Evolutionary conservation across 2,113 vertebrate genomes (phyloP).

Genomic region (Seriola aureovittata): DNA sequence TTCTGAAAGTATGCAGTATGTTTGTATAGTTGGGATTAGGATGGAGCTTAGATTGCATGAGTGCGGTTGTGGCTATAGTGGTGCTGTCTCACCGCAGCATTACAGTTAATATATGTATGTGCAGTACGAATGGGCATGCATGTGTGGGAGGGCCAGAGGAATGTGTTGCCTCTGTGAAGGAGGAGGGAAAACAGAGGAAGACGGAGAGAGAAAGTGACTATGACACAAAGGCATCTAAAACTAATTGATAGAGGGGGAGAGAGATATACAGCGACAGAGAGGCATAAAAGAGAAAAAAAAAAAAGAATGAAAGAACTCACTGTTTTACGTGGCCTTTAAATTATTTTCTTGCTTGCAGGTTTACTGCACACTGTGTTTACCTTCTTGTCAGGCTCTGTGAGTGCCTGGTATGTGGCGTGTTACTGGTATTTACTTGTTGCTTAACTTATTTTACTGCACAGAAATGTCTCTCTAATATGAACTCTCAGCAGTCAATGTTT

Average conservation of each 20-base stretch:
- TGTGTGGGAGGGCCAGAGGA: constrained; percentile 35
- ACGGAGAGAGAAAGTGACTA: neutral
- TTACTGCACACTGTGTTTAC: constrained; percentile 19
- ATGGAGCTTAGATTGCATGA: constrained; percentile 1
- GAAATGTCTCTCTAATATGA: neutral
- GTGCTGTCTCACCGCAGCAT: neutral
- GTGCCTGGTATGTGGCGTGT: constrained; percentile 13
- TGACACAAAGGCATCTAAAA: neutral
- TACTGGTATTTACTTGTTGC: constrained; percentile 2
- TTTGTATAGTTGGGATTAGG: constrained; percentile 8
- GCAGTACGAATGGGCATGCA: neutral
- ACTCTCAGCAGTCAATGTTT: neutral
- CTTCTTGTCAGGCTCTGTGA: constrained; percentile 15
- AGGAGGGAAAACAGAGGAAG: neutral
- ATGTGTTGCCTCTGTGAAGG: constrained; percentile 10
- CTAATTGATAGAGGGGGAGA: neutral
- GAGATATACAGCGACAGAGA: neutral
- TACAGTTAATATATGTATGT: constrained; percentile 1
- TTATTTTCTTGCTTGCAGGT: constrained; percentile 7
- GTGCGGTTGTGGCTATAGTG: neutral
- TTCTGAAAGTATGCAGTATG: neutral
- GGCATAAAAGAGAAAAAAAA: neutral
- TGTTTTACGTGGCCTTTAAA: constrained; percentile 2
- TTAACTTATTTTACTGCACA: neutral
- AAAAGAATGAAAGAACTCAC: neutral